Base-by-base conservation (phyloP, 2,113 vertebrate species). In the Tachysurus fulvidraco region DNA sequence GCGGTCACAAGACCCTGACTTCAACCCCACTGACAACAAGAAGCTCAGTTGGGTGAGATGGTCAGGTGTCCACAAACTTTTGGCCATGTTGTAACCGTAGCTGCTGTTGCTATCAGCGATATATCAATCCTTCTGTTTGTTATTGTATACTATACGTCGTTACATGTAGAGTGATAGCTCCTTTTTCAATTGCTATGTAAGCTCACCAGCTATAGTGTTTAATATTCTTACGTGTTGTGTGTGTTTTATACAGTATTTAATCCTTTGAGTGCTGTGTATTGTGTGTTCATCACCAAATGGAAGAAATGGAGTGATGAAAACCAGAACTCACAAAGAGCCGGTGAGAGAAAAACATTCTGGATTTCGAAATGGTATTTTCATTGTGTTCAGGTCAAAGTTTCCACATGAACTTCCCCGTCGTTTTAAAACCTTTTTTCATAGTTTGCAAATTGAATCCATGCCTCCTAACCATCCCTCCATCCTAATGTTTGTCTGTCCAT, bases 271-370 rank as follows among this genome's bases (percentile, higher is more conserved):
- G 69, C 30, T 83, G 71, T 83, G 81, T 64, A 55, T 67, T 84
- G 69, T 84, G 83, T 74, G 88, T 79, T 90, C 86, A 92, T 93
- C 91, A 83, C 90, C 85, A 86, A 84, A 91, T 92, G 91, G 88
- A 89, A 93, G 92, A 93, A 92, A 95, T 95, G 94, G 94, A 92
- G 92, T 87, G 88, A 96, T 96, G 95, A 96, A 96, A 93, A 96
- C 95, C 82, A 90, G 95, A 93, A 96, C 95, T 59, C 95, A 96
- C 93, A 96, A 95, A 94, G 95, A 96, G 93, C 94, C 94, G 94
- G 95, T 96, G 94, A 89, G 23, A 65, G 12, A 67, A 46, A 50
- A 65, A 28, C 52, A 77, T 9, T 25, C 74, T 16, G 13, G 2
- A 50, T 50, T 50, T 21, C 54, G 76, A 19, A 55, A 30, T 21